These are phyloP conservation scores for Passerculus sandwichensis DNA, from an alignment of 2,797 vertebrate genomes.

Conservation along the genomic window DNA sequence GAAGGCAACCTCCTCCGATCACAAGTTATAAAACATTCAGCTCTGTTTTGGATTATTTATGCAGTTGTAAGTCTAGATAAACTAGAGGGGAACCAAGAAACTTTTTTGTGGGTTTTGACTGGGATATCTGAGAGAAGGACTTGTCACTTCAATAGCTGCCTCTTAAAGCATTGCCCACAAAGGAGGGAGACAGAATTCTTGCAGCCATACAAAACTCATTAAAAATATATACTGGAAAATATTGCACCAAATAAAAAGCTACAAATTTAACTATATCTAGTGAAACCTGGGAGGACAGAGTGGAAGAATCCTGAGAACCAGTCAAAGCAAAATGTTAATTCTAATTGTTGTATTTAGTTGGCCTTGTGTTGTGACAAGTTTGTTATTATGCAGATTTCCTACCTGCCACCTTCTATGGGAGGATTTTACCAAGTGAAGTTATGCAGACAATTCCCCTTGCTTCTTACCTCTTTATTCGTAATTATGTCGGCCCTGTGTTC, in stretches of 20 bases:
- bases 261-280: background rate
- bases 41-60: background rate
- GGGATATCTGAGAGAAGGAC: background rate
- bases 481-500: slow-evolving; percentile 76
- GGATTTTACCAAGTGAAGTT: slow-evolving; percentile 73
- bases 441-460: slow-evolving; percentile 73
- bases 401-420: slow-evolving; percentile 73
- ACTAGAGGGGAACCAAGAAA: background rate
- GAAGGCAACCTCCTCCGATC: background rate
- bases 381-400: slow-evolving; percentile 79
- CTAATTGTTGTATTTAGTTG: slow-evolving; percentile 67
- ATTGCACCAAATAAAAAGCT: background rate
- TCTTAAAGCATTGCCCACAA: background rate
- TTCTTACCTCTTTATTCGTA: slow-evolving; percentile 77
- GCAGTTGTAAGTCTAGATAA: background rate
- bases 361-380: slow-evolving; percentile 75
- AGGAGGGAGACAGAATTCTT: background rate
- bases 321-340: slow-evolving; percentile 71
- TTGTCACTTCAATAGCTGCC: background rate
- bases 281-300: background rate
- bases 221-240: background rate
- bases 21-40: background rate
- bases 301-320: slow-evolving; percentile 24
- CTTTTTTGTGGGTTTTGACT: background rate
- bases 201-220: background rate